phyloP scores from a whole-genome alignment of 2,797 vertebrate species.

The Enteromius argenteus region DNA sequence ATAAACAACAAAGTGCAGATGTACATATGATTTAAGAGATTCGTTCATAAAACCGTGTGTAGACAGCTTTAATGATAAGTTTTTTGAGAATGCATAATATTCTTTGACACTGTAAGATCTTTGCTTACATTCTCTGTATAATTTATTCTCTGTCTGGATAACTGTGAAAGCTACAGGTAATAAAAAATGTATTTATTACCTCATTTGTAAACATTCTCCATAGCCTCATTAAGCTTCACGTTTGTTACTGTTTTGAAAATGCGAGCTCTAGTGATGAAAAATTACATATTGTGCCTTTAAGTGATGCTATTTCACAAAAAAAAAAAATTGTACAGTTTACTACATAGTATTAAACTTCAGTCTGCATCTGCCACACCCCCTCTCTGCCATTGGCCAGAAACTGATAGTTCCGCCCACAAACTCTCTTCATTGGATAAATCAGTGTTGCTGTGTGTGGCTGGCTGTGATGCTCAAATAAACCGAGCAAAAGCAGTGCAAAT shows the following conservation, averaged over 20 bases:
- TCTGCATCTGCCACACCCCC: neutral
- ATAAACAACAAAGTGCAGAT: neutral
- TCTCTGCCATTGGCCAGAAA: conserved; percentile 13
- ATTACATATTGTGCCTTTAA: neutral
- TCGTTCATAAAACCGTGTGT: neutral
- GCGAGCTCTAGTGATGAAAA: neutral
- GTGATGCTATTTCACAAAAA: neutral
- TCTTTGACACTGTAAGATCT: neutral
- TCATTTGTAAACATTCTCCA: neutral
- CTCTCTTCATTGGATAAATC: neutral
- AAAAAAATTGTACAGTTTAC: neutral
- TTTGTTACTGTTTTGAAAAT: neutral
- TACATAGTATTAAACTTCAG: neutral
- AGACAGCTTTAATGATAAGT: neutral
- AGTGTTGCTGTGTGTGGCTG: conserved; percentile 8
- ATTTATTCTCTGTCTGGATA: neutral
- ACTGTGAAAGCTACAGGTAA: neutral
- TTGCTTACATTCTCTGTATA: neutral
- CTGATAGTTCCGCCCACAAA: neutral
- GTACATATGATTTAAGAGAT: neutral
- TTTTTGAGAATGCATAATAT: neutral
- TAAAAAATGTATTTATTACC: neutral
- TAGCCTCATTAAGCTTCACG: neutral
- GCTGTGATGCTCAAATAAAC: neutral
- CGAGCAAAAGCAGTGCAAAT: neutral